Evolutionary conservation across 1,140 invertebrate genomes (phyloP), one percentile per base, ranked within the genome.

Genomic region (Andricus grossulariae): DNA sequence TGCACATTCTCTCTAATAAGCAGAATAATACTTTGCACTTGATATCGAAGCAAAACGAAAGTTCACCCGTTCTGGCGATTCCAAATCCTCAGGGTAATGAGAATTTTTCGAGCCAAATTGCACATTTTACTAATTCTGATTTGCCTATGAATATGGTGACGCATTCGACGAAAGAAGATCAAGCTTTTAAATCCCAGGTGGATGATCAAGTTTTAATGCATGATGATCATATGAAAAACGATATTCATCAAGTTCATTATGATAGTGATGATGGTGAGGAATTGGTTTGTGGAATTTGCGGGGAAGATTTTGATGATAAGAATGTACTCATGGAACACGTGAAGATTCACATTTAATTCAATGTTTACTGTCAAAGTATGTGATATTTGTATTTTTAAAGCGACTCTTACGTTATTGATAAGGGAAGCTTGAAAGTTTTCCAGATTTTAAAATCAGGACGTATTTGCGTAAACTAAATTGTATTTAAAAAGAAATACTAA

Each of bases 301-400:
- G 89, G 1, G 88, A 90, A 74, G 88, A 88, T 54, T 91, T 91
- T 78, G 76, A 81, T 18, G 84, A 89, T 39, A 91, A 91, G 79
- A 83, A 81, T 55, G 82, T 85, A 39, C 81, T 91, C 10, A 91
- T 90, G 88, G 89, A 89, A 60, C 90, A 91, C 74, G 89, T 91
- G 19, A 91, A 91, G 75, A 87, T 86, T 80, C 90, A 91, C 74
- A 90, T 91, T 82, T 90, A 91, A 88, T 80, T 80, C 60, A 55
- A 15, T 60, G 71, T 78, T 72, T 19, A 50, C 77, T 76, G 72
- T 84, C 73, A 74, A 73, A 60, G 52, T 83, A 81, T 83, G 77
- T 84, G 76, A 83, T 84, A 83, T 78, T 73, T 76, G 25, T 32
- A 39, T n/a, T 25, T 15, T 39, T 66, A 16, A 16, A 16, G 5